phyloP scores from a whole-genome alignment of 1,140 invertebrate genomes.

The Panulirus ornatus region DNA sequence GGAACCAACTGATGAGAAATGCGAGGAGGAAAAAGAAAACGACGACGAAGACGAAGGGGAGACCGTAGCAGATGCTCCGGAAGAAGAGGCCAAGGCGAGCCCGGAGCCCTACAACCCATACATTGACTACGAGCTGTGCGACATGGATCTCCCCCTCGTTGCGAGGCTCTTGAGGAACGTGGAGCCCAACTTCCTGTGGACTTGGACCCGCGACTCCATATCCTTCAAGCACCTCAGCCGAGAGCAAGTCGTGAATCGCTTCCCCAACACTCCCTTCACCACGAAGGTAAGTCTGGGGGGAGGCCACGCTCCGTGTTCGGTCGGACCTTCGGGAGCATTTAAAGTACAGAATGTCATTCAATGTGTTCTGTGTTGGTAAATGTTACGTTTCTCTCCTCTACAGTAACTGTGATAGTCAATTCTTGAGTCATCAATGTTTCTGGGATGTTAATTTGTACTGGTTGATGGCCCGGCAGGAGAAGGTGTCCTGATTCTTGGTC shows the following conservation, averaged over 20 bases:
- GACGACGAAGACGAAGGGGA: slow-evolving; percentile 9
- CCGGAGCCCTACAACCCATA: slow-evolving; percentile 71
- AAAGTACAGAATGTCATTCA: too few species aligned
- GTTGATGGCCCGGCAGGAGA: too few species aligned
- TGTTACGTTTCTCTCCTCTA: too few species aligned
- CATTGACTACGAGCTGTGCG: slow-evolving; percentile 63
- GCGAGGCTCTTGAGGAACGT: slow-evolving; percentile 79
- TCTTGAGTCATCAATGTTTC: too few species aligned
- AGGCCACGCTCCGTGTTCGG: too few species aligned
- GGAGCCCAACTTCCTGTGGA: slow-evolving; percentile 92
- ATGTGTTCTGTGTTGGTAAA: too few species aligned
- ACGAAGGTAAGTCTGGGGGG: slow-evolving; percentile 87
- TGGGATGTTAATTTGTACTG: too few species aligned
- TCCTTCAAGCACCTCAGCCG: slow-evolving; percentile 83
- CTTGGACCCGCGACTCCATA: slow-evolving; percentile 88
- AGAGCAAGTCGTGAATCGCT: slow-evolving; percentile 87
- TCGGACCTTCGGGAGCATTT: too few species aligned
- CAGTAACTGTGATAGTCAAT: too few species aligned
- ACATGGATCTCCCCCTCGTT: slow-evolving; percentile 67
- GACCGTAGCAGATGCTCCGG: not conserved
- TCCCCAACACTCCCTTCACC: slow-evolving; percentile 89
- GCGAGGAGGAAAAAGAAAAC: not conserved
- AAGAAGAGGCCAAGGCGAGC: slow-evolving; percentile 27
- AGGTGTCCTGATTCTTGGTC: too few species aligned
- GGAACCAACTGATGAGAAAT: not conserved